These are phyloP conservation scores for Labeo rohita DNA, from an alignment of 2,113 vertebrate species.

Conservation along the genomic window DNA sequence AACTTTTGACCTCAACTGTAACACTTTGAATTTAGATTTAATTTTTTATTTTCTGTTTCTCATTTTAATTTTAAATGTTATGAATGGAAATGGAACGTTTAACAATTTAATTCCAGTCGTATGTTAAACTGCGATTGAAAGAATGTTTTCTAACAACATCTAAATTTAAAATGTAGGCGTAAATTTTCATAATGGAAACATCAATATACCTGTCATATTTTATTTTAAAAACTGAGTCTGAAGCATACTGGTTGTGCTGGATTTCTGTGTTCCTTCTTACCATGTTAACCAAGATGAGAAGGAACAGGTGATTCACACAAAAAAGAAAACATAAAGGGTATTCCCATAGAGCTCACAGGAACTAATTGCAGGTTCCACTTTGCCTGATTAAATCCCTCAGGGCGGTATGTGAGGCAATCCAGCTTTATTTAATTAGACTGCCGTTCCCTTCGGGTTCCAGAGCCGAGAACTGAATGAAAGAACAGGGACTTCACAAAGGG, in stretches of 20 bases:
- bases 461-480: conserved; percentile 47
- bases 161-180: not conserved
- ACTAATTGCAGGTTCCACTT: conserved; percentile 58
- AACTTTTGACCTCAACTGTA: too few species aligned
- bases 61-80: not conserved
- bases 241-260: not conserved
- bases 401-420: conserved; percentile 43
- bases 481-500: conserved; percentile 24
- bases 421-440: conserved; percentile 58
- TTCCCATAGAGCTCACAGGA: conserved; percentile 39
- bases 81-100: not conserved
- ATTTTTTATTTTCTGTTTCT: not conserved
- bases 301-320: conserved; percentile 41
- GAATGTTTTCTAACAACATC: not conserved
- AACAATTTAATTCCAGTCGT: not conserved
- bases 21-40: too few species aligned
- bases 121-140: not conserved
- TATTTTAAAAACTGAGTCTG: not conserved
- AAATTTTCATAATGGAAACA: not conserved
- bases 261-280: conserved; percentile 21
- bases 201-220: not conserved
- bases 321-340: conserved; percentile 7
- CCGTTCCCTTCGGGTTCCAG: conserved; percentile 47
- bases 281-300: conserved; percentile 33
- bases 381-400: conserved; percentile 62